Percentiles rank a stretch among this genome's conserved stretches.
These are phyloP conservation scores for Hyles euphorbiae DNA, from an alignment of 1,140 invertebrate genomes.

Conservation along the genomic window DNA sequence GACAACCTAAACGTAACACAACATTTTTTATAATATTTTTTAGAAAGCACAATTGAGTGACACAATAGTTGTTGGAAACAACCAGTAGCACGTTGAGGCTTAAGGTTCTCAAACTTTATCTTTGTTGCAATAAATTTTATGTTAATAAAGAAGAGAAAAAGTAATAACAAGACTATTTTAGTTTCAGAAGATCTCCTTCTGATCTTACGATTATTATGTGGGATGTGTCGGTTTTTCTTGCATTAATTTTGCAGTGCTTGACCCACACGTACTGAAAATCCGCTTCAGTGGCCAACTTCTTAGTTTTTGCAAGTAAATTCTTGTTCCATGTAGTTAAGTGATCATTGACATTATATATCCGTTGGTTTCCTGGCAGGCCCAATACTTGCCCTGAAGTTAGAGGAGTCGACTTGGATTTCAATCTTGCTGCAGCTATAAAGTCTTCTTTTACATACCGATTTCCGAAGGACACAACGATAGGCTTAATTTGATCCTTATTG, in stretches of 20 bases:
- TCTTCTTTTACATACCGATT: conserved; percentile 14
- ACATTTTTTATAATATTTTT: no score
- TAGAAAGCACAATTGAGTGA: not conserved
- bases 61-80: not conserved
- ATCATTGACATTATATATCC: conserved; percentile 9
- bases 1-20: no score
- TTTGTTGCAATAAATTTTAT: not conserved
- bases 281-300: conserved; percentile 8
- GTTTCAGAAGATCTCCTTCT: conserved; percentile 3
- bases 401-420: not conserved
- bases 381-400: conserved; percentile 1
- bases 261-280: conserved; percentile 20
- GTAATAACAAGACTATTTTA: not conserved
- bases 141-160: not conserved
- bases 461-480: conserved; percentile 7
- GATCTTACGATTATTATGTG: conserved; percentile 3
- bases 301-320: conserved; percentile 10
- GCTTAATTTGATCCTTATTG: conserved; percentile 5
- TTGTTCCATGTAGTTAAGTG: conserved; percentile 10
- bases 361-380: conserved; percentile 4
- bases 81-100: not conserved
- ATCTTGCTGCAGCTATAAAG: not conserved
- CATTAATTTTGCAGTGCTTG: conserved; percentile 15
- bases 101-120: not conserved
- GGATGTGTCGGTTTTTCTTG: conserved; percentile 13